A percentile compares a stretch with the other conserved stretches of the same genome.
Evolutionary conservation across 1,140 invertebrate genomes (phyloP).

Genomic region (Coelopa frigida): DNA sequence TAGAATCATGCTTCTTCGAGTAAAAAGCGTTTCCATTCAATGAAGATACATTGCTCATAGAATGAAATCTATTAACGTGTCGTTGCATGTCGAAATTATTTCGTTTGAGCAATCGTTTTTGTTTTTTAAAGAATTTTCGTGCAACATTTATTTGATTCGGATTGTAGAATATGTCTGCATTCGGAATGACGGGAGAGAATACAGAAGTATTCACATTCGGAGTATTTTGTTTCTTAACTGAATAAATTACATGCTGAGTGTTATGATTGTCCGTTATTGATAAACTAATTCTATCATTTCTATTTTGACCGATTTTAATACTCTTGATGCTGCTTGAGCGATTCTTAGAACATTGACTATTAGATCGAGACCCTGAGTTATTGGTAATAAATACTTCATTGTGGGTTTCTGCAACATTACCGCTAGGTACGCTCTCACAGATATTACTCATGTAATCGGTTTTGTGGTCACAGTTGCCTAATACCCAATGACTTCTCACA

Average conservation of each 20-base stretch:
- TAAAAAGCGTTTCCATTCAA: slow-evolving; percentile 45
- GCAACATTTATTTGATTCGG: slow-evolving; percentile 87
- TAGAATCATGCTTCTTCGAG: slow-evolving; percentile 49
- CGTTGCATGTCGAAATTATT: slow-evolving; percentile 62
- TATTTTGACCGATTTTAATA: slow-evolving; percentile 17
- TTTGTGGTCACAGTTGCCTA: no score
- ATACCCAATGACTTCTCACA: slow-evolving; percentile 68
- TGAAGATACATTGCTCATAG: slow-evolving; percentile 49
- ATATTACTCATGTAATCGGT: no score
- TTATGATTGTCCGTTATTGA: no score
- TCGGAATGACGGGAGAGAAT: slow-evolving; percentile 35
- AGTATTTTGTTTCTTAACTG: slow-evolving; percentile 24
- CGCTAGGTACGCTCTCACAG: no score
- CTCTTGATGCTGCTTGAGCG: slow-evolving; percentile 35
- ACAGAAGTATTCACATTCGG: slow-evolving; percentile 41
- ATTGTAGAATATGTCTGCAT: slow-evolving; percentile 82
- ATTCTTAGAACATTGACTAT: slow-evolving; percentile 52
- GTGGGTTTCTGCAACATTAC: no score
- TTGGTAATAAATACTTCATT: no score
- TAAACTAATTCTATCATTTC: neutral
- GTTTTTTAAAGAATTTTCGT: slow-evolving; percentile 84
- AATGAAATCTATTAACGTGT: slow-evolving; percentile 53
- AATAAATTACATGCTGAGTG: slow-evolving; percentile 22
- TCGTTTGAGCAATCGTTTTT: slow-evolving; percentile 65
- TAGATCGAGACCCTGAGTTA: slow-evolving; percentile 53